Percentiles rank a stretch among this genome's conserved stretches.
These are phyloP conservation scores for Cerastis leucographa DNA, from an alignment of 2,888 invertebrate species.

Conservation along the genomic window DNA sequence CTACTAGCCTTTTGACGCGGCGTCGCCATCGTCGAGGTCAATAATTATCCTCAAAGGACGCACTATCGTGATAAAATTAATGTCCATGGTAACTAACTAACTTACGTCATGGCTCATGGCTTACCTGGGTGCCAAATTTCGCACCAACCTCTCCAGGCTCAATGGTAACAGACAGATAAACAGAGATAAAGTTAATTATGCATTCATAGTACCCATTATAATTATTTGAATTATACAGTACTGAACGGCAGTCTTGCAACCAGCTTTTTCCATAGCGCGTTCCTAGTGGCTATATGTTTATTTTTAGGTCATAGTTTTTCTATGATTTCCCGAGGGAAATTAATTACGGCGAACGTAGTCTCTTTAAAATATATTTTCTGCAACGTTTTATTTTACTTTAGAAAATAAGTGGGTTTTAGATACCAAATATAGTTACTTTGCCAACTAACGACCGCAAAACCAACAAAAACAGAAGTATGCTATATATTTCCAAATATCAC, in stretches of 20 bases:
- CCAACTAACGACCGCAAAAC: not conserved
- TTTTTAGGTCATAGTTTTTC: not conserved
- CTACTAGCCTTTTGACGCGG: not conserved
- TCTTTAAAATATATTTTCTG: not conserved
- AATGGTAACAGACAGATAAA: not conserved
- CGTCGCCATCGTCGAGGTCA: not conserved
- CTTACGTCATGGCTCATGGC: not conserved
- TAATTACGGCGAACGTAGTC: not conserved
- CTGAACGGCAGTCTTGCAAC: not conserved
- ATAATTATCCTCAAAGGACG: not conserved
- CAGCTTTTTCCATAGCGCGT: not conserved
- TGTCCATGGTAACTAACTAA: not conserved
- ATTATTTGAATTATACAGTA: not conserved
- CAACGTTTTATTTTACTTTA: not conserved
- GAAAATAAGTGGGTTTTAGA: not conserved
- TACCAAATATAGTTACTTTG: not conserved
- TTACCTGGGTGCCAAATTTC: not conserved
- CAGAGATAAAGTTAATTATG: not conserved
- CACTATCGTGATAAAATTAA: not conserved
- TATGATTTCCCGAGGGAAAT: constrained; percentile 35
- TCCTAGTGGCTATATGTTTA: not conserved
- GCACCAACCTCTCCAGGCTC: not conserved
- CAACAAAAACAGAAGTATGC: not conserved
- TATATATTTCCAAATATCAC: not conserved
- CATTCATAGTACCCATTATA: not conserved